Evolutionary conservation across 1,140 invertebrate species (phyloP), one percentile per base, ranked within the genome.

Genomic region (Ceratina japonica): DNA sequence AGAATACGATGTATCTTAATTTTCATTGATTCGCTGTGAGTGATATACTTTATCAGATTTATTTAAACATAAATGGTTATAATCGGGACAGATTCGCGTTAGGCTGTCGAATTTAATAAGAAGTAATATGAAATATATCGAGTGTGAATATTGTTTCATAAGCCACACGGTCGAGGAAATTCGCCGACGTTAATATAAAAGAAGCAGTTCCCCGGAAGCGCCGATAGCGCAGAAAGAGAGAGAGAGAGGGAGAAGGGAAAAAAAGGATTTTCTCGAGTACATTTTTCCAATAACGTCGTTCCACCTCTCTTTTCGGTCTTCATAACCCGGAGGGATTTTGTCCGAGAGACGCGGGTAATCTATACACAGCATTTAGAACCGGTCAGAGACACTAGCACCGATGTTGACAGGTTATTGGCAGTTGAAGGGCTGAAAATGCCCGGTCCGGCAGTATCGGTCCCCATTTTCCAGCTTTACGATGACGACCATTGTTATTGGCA

Each of bases 391-490:
- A 69, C 61, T 27, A 24, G 31, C 72, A 71, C 78, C 83, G 74
- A 84, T 76, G 68, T 63, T 86, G 86, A 89, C 84, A 87, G 82
- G 85, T 86, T 87, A 88, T 87, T 88, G 87, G 84, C 87, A 89
- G 85, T 88, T 88, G 13, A 80, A 86, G 78, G 84, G 68, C 81
- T 86, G 84, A 89, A 87, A 88, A 87, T 86, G 83, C 66, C 78
- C 62, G 80, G 68, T 77, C 61, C 58, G 74, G 73, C 79, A 81
- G 84, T 89, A 89, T 89, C 75, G 78, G 69, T 84, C 70, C 79
- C 88, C 84, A 85, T 90, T 90, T 89, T 89, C 88, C 83, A 81
- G 83, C 75, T 89, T 90, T 89, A 90, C 85, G 88, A 89, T 88
- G 86, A 90, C 84, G 86, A 75, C 64, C 82, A 89, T 88, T 89